Evolutionary conservation across 2,888 invertebrate genomes (phyloP).

Genomic region (Lepidonotus clava): DNA sequence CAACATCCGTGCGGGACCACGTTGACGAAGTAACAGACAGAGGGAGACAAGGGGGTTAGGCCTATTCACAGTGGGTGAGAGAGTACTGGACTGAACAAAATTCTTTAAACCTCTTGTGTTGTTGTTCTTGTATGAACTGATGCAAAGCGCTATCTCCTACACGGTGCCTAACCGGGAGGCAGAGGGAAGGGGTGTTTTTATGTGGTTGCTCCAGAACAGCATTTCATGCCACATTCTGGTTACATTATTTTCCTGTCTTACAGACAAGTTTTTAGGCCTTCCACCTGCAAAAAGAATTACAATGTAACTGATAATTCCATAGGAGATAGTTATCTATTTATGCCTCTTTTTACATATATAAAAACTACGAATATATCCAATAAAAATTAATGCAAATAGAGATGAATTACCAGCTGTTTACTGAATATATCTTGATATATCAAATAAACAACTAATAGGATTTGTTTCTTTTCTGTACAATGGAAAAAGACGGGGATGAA

Average conservation of each 20-base stretch:
- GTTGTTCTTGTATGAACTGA: too few relatives aligned
- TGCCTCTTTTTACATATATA: neutral
- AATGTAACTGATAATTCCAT: neutral
- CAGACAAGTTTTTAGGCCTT: neutral
- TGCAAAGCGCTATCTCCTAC: neutral
- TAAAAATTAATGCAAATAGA: constrained; percentile 38
- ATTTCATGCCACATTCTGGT: constrained; percentile 20
- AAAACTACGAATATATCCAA: constrained; percentile 38
- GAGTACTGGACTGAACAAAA: too few relatives aligned
- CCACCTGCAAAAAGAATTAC: neutral
- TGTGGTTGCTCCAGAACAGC: neutral
- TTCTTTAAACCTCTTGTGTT: too few relatives aligned
- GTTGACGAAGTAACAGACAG: neutral
- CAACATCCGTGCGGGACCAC: neutral
- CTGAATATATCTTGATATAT: neutral
- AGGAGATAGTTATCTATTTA: neutral
- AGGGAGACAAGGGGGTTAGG: too few relatives aligned
- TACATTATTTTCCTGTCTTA: neutral
- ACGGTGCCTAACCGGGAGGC: neutral
- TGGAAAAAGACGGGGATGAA: constrained; percentile 43
- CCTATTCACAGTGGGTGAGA: too few relatives aligned
- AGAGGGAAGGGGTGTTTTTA: neutral
- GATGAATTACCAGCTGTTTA: constrained; percentile 25
- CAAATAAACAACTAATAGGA: neutral
- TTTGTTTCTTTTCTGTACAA: constrained; percentile 35